A percentile compares a stretch with the other conserved stretches of the same genome.
These are phyloP conservation scores for Panthera uncia DNA, from an alignment of 2,113 vertebrate species.

Conservation along the genomic window DNA sequence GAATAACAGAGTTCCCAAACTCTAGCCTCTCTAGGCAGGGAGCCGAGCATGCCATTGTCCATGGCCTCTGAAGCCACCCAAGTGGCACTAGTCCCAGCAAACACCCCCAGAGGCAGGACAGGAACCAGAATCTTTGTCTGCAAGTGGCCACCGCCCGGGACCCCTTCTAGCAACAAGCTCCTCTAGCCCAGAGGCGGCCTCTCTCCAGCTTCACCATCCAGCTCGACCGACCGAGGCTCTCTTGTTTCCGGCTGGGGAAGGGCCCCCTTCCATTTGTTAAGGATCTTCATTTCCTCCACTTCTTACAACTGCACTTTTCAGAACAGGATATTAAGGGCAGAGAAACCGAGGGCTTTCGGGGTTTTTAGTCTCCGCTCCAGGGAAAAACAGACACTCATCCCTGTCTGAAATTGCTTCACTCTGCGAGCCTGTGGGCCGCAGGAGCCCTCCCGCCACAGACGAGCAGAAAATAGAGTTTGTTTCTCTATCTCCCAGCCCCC, in stretches of 20 bases:
- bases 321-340: slow-evolving; percentile 84
- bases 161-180: neutral
- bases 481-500: slow-evolving; percentile 70
- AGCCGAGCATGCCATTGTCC: neutral
- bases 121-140: neutral
- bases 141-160: neutral
- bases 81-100: neutral
- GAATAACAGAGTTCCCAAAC: neutral
- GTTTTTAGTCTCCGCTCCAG: slow-evolving; percentile 85
- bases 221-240: neutral
- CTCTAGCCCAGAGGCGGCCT: neutral
- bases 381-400: slow-evolving; percentile 86
- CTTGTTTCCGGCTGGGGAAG: slow-evolving; percentile 23
- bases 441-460: slow-evolving; percentile 84
- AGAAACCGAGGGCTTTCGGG: slow-evolving; percentile 81
- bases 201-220: neutral
- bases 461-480: slow-evolving; percentile 88
- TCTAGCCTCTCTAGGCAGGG: neutral
- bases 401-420: slow-evolving; percentile 87
- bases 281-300: slow-evolving; percentile 68
- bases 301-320: slow-evolving; percentile 75
- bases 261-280: slow-evolving; percentile 40
- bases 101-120: neutral
- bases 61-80: neutral
- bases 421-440: slow-evolving; percentile 78